Base-by-base conservation (phyloP, 2,113 vertebrate species). In the Rhea pennata region DNA sequence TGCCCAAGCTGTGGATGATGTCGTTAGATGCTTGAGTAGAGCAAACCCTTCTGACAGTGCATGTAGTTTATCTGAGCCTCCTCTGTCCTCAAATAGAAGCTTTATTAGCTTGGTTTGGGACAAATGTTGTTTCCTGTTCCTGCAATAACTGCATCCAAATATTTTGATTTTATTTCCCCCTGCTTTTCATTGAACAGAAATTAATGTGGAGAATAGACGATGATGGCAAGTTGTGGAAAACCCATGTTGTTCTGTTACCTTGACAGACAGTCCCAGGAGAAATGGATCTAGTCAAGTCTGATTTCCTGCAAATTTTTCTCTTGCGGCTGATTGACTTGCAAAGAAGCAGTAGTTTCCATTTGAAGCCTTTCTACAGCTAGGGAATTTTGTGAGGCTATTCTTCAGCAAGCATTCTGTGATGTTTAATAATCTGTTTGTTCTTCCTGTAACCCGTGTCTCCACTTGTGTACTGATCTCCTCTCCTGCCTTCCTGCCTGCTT, bases 331-430 rank as follows among this genome's bases (percentile, higher is more conserved):
- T n/a, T 78, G 61, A 64, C 74, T 95, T 78, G 69, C 31, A 39
- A 70, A 92, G 77, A 58, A 84, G 77, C 70, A 70, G 7, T 91
- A 29, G 81, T 92, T 95, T 87, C 81, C 84, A 81, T 42, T 59
- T 81, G 51, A 87, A 94, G 46, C 39, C 84, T 81, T 95, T 58
- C 59, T 84, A 46, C 12, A 5, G 40, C 44, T 40, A n/a, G 72
- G 53, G 64, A 84, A 48, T 88, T 86, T 61, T 86, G 48, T 13
- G 50, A 80, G 72, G 36, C 12, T 15, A 6, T 83, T 56, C 69
- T 86, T 73, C 73, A 73, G 64, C 69, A 56, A 9, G 56, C 44
- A 56, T 40, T 91, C 87, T 58, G 76, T 80, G 84, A 64, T 91
- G 48, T 54, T 91, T 90, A 65, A 48, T 67, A 42, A 86, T 9